These are phyloP conservation scores for Hartigia nigra DNA, from an alignment of 2,888 invertebrate genomes.

Conservation along the genomic window DNA sequence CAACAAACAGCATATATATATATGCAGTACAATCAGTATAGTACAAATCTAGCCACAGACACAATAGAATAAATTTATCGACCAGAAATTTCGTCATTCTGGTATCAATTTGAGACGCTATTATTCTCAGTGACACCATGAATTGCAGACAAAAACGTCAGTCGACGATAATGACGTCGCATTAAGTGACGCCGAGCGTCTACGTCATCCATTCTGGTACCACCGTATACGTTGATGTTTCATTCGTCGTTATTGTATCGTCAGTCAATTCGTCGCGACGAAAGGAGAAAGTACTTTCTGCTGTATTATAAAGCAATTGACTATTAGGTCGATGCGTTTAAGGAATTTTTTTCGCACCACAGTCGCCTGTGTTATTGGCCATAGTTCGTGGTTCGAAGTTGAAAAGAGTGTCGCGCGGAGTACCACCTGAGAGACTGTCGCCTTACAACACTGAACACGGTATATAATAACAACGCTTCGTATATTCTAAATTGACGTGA, in stretches of 20 bases:
- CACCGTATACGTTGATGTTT: neutral
- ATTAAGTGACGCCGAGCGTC: neutral
- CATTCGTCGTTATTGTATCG: neutral
- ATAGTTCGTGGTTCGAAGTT: neutral
- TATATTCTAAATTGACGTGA: too few relatives aligned
- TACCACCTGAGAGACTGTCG: neutral
- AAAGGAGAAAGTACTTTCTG: neutral
- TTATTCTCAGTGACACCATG: neutral
- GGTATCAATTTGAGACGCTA: neutral
- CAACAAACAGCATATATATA: neutral
- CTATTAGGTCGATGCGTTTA: neutral
- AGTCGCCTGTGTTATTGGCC: neutral
- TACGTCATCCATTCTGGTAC: neutral
- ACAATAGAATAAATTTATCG: neutral
- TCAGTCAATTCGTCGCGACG: neutral
- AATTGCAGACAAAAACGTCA: neutral
- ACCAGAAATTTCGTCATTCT: neutral
- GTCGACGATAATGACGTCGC: neutral
- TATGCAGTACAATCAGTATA: too few relatives aligned
- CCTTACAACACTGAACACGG: neutral
- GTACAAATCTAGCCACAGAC: neutral
- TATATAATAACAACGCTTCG: too few relatives aligned
- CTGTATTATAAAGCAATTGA: neutral
- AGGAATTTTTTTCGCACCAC: neutral
- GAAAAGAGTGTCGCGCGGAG: neutral